Base-by-base conservation (phyloP, 2,888 invertebrate genomes). In the Eupithecia subfuscata region DNA sequence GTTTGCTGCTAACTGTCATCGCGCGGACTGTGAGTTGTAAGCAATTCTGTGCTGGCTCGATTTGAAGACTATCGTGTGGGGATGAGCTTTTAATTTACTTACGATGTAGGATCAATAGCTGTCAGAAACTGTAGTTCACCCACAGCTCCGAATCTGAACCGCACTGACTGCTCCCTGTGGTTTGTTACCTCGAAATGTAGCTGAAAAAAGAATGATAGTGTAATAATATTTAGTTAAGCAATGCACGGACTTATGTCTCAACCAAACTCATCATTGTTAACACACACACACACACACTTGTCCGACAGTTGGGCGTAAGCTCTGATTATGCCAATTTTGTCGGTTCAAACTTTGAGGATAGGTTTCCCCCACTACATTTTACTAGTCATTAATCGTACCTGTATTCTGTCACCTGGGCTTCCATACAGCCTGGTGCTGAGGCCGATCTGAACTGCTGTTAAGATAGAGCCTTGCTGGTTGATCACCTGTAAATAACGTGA, bases 171-270 rank as follows among this genome's bases (percentile, higher is more conserved):
- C 14, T 95, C 95, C n/a, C 95, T 95, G 88, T 96, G 96, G 89
- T 97, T 97, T 0, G 96, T 97, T 0, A 97, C 96, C 89, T 97
- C 97, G 84, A 97, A 97, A 77, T 96, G 95, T n/a, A 97, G 84
- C 90, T 94, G 86, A 16, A 89, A 90, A 9, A 60, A 12, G 7
- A 22, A 25, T 18, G 0, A 67, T 30, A 63, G n/a, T 56, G 11
- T 11, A 22, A 11, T 52, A 52, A 22, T 16, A 45, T 45, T 48
- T 2, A n/a, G n/a, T 52, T 52, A n/a, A 48, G n/a, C 9, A 52
- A 8, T n/a, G n/a, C 52, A 11, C 52, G 52, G n/a, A n/a, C n/a
- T n/a, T 2, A 9, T 11, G 11, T n/a, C n/a, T n/a, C 3, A 52
- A n/a, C 52, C n/a, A 11, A 52, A 52, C n/a, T n/a, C 52, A n/a